Conservation (phyloP, 2,888 invertebrate species). For the Polia nebulosa region DNA sequence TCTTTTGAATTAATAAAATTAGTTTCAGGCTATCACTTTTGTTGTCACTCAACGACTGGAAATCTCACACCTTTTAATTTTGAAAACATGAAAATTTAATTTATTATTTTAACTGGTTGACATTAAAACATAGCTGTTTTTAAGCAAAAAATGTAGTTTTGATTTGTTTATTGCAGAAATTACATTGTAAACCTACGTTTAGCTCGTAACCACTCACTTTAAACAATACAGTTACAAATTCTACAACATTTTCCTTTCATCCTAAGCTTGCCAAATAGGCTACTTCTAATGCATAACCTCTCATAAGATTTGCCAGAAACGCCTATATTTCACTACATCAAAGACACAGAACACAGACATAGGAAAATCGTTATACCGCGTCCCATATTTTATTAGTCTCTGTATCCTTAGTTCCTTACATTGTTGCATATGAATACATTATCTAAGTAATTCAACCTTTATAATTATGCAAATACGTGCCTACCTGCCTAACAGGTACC, state of each 20-base stretch:
- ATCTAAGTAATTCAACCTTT: constrained; percentile 63
- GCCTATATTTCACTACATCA: constrained; percentile 54
- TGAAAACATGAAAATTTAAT: not conserved
- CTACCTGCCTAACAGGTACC: constrained; percentile 51
- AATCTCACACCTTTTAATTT: not conserved
- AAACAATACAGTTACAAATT: constrained; percentile 3
- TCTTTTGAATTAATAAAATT: not conserved
- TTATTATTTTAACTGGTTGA: no score
- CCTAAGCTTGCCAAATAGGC: constrained; percentile 18
- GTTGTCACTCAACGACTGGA: not conserved
- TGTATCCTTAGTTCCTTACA: constrained; percentile 33
- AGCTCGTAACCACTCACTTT: constrained; percentile 8
- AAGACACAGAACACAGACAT: constrained; percentile 40
- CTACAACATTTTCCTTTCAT: not conserved
- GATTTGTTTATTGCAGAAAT: not conserved
- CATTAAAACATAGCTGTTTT: no score
- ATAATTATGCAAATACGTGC: constrained; percentile 67
- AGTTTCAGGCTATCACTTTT: not conserved
- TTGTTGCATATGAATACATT: constrained; percentile 66
- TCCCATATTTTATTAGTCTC: constrained; percentile 45
- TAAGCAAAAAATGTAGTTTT: no score
- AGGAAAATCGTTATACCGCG: constrained; percentile 39
- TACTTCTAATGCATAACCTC: constrained; percentile 30
- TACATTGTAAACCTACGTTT: constrained; percentile 2
- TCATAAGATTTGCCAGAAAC: constrained; percentile 43